Evolutionary conservation across 2,888 invertebrate species (phyloP).

Genomic region (Orchestes rusci): DNA sequence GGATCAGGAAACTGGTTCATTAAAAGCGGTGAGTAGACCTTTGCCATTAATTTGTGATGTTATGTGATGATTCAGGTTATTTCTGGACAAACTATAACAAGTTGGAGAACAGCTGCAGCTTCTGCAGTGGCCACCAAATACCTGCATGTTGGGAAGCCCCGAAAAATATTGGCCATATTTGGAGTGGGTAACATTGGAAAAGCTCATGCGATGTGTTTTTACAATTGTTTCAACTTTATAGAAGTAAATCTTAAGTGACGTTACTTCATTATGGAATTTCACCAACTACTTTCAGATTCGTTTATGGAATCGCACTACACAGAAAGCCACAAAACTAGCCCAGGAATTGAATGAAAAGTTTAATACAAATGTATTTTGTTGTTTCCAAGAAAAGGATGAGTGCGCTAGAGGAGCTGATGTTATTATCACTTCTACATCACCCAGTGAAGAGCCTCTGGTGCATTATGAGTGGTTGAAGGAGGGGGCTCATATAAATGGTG

Average conservation of each 20-base stretch:
- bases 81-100: constrained; percentile 50
- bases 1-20: constrained; percentile 41
- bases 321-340: constrained; percentile 38
- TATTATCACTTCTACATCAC: constrained; percentile 53
- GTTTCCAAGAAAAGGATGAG: constrained; percentile 38
- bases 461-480: constrained; percentile 47
- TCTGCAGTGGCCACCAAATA: constrained; percentile 51
- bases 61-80: constrained; percentile 38
- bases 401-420: constrained; percentile 54
- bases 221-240: constrained; percentile 43
- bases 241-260: constrained; percentile 33
- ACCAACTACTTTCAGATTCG: constrained; percentile 38
- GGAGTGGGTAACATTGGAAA: constrained; percentile 51
- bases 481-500: constrained; percentile 57
- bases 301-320: constrained; percentile 50
- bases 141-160: constrained; percentile 34
- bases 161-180: constrained; percentile 43
- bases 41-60: background rate
- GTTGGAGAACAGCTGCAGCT: constrained; percentile 53
- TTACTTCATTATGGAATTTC: background rate
- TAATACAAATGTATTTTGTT: constrained; percentile 26
- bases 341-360: constrained; percentile 34
- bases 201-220: constrained; percentile 48
- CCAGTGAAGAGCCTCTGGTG: constrained; percentile 47
- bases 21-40: constrained; percentile 38